phyloP scores from a whole-genome alignment of 2,113 vertebrate genomes.

The Glareola pratincola region DNA sequence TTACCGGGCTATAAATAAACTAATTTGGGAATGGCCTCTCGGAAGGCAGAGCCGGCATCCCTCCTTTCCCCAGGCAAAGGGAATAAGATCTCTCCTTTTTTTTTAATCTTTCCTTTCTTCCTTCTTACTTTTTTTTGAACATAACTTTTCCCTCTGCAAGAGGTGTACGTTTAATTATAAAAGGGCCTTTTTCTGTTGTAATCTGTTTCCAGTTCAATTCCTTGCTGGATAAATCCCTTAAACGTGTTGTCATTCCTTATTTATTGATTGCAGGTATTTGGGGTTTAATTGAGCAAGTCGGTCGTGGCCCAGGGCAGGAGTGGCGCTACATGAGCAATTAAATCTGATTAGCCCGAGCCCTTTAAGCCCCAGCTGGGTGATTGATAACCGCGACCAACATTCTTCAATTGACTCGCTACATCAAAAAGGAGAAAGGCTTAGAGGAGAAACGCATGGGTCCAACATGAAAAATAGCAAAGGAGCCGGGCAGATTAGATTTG shows the following conservation, averaged over 20 bases:
- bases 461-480: constrained; percentile 69
- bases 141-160: not conserved
- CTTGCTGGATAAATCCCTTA: constrained; percentile 73
- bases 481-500: constrained; percentile 66
- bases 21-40: not conserved
- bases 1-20: not conserved
- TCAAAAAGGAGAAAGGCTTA: constrained; percentile 76
- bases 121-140: not conserved
- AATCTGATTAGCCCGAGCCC: constrained; percentile 84
- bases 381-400: constrained; percentile 83
- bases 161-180: constrained; percentile 76
- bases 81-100: not conserved
- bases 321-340: constrained; percentile 85
- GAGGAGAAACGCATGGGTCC: constrained; percentile 63
- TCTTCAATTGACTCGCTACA: constrained; percentile 78
- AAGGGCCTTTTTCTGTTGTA: constrained; percentile 64
- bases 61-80: not conserved
- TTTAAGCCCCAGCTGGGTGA: constrained; percentile 84
- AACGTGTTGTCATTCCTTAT: constrained; percentile 78
- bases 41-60: not conserved
- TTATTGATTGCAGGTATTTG: constrained; percentile 83
- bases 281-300: constrained; percentile 84
- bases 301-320: constrained; percentile 79
- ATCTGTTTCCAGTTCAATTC: constrained; percentile 74
- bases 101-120: not conserved